Percentiles rank a stretch among this genome's conserved stretches.
These are phyloP conservation scores for Pachymerium ferrugineum DNA, from an alignment of 2,888 invertebrate genomes.

Conservation along the genomic window DNA sequence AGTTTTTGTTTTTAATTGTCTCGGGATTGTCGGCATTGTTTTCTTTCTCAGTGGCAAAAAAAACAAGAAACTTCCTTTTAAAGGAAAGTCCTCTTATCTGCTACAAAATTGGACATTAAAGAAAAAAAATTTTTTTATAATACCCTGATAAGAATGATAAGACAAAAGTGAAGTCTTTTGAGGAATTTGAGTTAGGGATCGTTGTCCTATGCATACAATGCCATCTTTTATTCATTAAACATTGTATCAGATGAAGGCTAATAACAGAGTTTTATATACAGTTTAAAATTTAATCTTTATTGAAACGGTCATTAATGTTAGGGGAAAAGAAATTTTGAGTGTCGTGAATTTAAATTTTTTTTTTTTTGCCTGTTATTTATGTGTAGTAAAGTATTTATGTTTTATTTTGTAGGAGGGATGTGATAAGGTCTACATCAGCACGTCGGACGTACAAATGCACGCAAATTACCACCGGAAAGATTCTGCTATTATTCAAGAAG, in stretches of 20 bases:
- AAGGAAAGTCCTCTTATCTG: background rate
- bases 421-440: constrained; percentile 91
- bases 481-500: constrained; percentile 94
- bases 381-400: background rate
- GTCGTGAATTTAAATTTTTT: constrained; percentile 20
- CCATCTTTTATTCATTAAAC: constrained; percentile 15
- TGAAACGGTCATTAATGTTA: background rate
- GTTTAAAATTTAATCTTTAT: constrained; percentile 13
- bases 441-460: constrained; percentile 99
- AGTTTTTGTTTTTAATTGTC: constrained; percentile 27
- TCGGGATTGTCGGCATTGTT: background rate
- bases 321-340: constrained; percentile 25
- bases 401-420: constrained; percentile 50
- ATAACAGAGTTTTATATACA: background rate
- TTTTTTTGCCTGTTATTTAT: constrained; percentile 25
- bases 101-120: background rate
- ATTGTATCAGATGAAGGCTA: constrained; percentile 3
- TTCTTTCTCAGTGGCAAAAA: background rate
- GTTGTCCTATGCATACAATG: constrained; percentile 19
- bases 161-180: constrained; percentile 14
- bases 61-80: background rate
- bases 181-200: constrained; percentile 9
- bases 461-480: constrained; percentile 98
- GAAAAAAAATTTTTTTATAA: background rate
- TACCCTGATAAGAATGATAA: constrained; percentile 7